Evolutionary conservation across 2,113 vertebrate genomes (phyloP).

Genomic region (Phrynosoma platyrhinos): DNA sequence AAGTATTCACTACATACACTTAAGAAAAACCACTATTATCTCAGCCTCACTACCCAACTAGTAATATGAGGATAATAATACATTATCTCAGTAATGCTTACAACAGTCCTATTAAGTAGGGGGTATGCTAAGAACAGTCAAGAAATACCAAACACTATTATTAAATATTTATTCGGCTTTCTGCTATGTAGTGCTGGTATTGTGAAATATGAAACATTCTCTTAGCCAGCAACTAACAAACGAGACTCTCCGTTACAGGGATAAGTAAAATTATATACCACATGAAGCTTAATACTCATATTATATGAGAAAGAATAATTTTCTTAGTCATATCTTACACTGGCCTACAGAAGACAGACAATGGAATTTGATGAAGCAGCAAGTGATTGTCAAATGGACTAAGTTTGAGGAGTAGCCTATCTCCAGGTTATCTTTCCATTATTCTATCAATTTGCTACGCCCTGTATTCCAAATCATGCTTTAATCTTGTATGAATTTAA

Average conservation of each 20-base stretch:
- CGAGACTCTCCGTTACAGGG: background rate
- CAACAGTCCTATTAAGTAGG: background rate
- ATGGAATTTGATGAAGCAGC: background rate
- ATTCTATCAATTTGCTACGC: background rate
- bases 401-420: background rate
- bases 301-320: background rate
- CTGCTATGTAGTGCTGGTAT: background rate
- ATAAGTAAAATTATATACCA: constrained; percentile 3
- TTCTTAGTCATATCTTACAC: background rate
- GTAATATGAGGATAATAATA: background rate
- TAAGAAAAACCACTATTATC: too few relatives aligned
- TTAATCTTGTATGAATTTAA: background rate
- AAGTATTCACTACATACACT: too few relatives aligned
- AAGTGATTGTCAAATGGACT: background rate
- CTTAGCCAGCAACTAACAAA: background rate
- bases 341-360: background rate
- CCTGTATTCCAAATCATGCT: background rate
- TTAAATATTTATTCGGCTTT: constrained; percentile 6
- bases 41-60: background rate
- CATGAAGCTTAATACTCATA: constrained; percentile 3
- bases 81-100: constrained; percentile 6
- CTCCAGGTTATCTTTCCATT: background rate
- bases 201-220: background rate
- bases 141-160: constrained; percentile 17
- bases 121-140: background rate